phyloP scores from a whole-genome alignment of 2,113 vertebrate species.

The Hassar affinis region DNA sequence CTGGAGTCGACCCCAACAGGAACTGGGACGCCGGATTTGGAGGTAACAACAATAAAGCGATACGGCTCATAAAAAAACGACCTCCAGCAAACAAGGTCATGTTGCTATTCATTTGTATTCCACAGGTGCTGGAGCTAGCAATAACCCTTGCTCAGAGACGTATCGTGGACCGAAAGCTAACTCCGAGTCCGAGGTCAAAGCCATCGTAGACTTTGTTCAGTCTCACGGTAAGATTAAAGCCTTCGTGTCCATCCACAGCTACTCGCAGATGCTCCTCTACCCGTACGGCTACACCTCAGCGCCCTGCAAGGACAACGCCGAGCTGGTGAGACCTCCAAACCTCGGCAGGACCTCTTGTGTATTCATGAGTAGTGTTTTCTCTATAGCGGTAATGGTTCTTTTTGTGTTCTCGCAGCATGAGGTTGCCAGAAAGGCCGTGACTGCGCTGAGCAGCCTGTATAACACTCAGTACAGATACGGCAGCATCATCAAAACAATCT shows the following conservation, averaged over 20 bases:
- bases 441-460: constrained; percentile 78
- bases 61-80: too few species aligned
- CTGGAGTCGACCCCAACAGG: constrained; percentile 87
- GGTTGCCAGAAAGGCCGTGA: constrained; percentile 76
- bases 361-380: neutral
- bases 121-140: constrained; percentile 80
- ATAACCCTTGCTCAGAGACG: constrained; percentile 78
- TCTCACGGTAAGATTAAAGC: constrained; percentile 84
- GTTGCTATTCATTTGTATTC: neutral
- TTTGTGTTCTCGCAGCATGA: constrained; percentile 67
- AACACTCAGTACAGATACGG: constrained; percentile 81
- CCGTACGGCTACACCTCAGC: constrained; percentile 82
- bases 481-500: constrained; percentile 88
- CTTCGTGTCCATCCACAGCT: constrained; percentile 93
- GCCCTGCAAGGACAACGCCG: constrained; percentile 62
- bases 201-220: constrained; percentile 91
- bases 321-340: constrained; percentile 75
- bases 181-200: constrained; percentile 86
- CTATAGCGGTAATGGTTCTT: neutral
- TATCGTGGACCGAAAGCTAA: constrained; percentile 79
- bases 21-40: constrained; percentile 87
- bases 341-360: too few species aligned
- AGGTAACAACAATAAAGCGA: constrained; percentile 66
- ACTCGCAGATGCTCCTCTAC: constrained; percentile 94
- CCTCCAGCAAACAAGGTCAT: neutral